A percentile compares a stretch with the other conserved stretches of the same genome.
These are phyloP conservation scores for Recurvirostra avosetta DNA, from an alignment of 2,113 vertebrate genomes.

Conservation along the genomic window DNA sequence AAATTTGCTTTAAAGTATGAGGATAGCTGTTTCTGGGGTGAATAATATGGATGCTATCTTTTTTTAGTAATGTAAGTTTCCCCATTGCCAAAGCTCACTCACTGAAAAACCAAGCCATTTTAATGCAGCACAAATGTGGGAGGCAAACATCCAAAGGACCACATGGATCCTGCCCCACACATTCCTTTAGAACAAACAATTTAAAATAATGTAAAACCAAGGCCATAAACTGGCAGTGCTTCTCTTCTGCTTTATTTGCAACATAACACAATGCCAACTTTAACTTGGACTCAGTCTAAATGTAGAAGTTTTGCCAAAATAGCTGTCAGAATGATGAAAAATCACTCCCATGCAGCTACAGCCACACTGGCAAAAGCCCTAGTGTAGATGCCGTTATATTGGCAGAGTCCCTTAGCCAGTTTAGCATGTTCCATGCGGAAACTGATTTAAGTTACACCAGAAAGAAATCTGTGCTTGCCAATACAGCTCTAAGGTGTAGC, in stretches of 20 bases:
- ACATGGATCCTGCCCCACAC: constrained; percentile 26
- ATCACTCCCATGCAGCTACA: not conserved
- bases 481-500: constrained; percentile 48
- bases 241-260: constrained; percentile 19
- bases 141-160: constrained; percentile 41
- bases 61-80: not conserved
- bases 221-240: constrained; percentile 11
- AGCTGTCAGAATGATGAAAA: constrained; percentile 48
- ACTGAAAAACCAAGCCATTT: not conserved
- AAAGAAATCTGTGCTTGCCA: constrained; percentile 27
- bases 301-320: constrained; percentile 8
- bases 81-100: not conserved
- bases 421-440: not conserved
- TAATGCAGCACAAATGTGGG: constrained; percentile 32
- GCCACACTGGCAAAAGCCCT: not conserved
- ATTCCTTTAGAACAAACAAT: constrained; percentile 47
- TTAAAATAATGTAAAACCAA: constrained; percentile 40
- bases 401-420: not conserved
- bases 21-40: not conserved
- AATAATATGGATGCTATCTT: not conserved
- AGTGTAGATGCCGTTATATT: not conserved
- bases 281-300: constrained; percentile 27
- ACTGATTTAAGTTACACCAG: constrained; percentile 18
- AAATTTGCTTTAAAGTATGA: not conserved
- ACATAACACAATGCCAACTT: constrained; percentile 18